phyloP scores from a whole-genome alignment of 2,113 vertebrate species.

The Mus pahari region DNA sequence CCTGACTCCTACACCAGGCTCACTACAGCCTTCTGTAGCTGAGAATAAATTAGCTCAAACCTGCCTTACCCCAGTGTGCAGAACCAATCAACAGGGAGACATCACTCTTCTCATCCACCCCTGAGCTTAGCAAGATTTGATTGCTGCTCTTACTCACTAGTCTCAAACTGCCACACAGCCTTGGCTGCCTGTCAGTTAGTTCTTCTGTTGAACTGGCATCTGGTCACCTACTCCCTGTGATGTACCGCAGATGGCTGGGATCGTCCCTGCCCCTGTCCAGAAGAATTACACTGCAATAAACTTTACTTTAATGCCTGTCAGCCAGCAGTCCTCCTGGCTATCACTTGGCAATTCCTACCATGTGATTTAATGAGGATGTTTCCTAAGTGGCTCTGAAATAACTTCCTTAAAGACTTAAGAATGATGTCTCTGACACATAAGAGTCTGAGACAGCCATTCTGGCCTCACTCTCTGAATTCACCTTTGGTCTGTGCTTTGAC shows the following conservation, averaged over 20 bases:
- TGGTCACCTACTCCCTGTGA: conserved; percentile 1
- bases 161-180: not conserved
- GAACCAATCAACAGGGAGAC: not conserved
- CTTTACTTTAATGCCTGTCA: not conserved
- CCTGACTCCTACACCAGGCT: fast-evolving
- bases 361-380: conserved; percentile 18
- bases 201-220: not conserved
- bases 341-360: not conserved
- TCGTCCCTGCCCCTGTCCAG: not conserved
- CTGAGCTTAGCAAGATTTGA: not conserved
- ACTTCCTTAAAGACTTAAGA: not conserved
- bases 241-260: not conserved
- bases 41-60: not conserved
- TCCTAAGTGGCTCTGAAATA: not conserved
- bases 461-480: not conserved
- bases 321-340: not conserved
- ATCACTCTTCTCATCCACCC: not conserved
- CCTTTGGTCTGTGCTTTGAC: not conserved
- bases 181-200: not conserved
- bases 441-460: not conserved
- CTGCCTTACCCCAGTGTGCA: not conserved
- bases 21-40: not conserved
- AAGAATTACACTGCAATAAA: not conserved
- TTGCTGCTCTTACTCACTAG: not conserved
- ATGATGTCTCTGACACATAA: not conserved